Evolutionary conservation across 2,797 vertebrate species (phyloP).

Genomic region (Myotis myotis): DNA sequence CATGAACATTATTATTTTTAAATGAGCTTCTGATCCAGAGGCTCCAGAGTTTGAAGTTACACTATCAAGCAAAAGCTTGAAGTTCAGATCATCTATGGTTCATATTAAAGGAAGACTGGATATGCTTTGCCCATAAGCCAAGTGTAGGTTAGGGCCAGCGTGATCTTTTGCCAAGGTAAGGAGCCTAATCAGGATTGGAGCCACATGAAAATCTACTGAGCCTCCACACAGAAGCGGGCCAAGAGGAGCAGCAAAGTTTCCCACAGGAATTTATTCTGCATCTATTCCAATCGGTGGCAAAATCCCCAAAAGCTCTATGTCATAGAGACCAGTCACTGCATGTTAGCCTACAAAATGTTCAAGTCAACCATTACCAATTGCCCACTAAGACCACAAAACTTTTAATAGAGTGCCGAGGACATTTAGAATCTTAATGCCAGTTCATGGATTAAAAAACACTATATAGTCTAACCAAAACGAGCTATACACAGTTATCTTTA

Average conservation of each 20-base stretch:
- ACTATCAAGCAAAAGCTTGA: background rate
- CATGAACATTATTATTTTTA: conserved; percentile 17
- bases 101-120: background rate
- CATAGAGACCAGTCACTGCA: background rate
- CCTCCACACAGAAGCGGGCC: background rate
- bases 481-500: background rate
- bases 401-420: background rate
- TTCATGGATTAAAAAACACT: background rate
- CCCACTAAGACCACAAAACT: background rate
- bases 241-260: background rate
- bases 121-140: background rate
- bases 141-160: background rate
- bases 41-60: background rate
- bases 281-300: conserved; percentile 1
- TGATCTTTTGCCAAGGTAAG: conserved; percentile 25
- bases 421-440: background rate
- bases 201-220: conserved; percentile 24
- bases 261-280: background rate
- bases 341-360: background rate
- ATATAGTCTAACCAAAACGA: conserved; percentile 9
- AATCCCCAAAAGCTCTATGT: background rate
- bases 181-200: background rate
- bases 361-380: background rate
- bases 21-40: background rate
- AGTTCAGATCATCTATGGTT: background rate